These are phyloP conservation scores for Halcyon senegalensis DNA, from an alignment of 2,113 vertebrate species.

Conservation along the genomic window DNA sequence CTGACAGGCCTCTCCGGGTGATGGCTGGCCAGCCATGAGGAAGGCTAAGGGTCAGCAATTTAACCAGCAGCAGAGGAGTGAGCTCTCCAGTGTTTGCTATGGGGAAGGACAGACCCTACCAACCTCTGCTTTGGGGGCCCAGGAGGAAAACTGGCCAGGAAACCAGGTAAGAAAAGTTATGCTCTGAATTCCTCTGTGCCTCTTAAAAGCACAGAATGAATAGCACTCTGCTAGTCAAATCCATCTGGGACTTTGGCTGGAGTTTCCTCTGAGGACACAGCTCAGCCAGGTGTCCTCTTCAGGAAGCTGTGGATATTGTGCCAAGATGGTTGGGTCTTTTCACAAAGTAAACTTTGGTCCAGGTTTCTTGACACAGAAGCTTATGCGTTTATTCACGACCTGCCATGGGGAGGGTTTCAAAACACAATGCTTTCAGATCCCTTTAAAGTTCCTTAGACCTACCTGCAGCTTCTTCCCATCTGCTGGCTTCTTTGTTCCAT, in stretches of 20 bases:
- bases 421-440: neutral
- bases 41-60: neutral
- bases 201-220: neutral
- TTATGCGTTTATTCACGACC: neutral
- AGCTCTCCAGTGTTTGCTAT: neutral
- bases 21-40: neutral
- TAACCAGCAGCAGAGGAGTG: neutral
- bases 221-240: neutral
- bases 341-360: neutral
- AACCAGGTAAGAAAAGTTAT: neutral
- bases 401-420: neutral
- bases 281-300: neutral
- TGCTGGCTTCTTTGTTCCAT: slow-evolving; percentile 54
- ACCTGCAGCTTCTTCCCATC: slow-evolving; percentile 87
- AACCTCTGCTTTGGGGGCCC: neutral
- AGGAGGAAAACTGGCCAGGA: neutral
- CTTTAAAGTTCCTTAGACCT: slow-evolving; percentile 25
- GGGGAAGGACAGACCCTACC: neutral
- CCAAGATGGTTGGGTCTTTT: neutral
- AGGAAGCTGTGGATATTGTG: neutral
- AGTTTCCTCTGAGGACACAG: neutral
- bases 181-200: neutral
- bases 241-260: neutral
- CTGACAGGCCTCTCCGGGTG: neutral
- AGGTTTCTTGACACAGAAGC: neutral